These are phyloP conservation scores for Laterallus jamaicensis DNA, from an alignment of 2,113 vertebrate species.

Conservation along the genomic window DNA sequence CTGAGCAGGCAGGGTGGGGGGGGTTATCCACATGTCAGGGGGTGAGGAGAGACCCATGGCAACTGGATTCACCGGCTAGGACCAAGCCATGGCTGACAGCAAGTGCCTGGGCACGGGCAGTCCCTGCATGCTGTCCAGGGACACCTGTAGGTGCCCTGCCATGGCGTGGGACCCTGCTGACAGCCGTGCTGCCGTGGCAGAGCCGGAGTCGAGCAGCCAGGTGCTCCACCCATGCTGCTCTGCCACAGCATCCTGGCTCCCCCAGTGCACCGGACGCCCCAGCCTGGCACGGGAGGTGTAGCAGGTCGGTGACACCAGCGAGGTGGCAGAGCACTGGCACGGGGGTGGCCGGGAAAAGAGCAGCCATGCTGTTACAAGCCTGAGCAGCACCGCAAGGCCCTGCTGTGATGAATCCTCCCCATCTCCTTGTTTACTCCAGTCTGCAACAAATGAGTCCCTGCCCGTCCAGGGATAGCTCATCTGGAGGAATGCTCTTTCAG, in stretches of 20 bases:
- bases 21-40: constrained; percentile 84
- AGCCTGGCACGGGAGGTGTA: not conserved
- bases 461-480: constrained; percentile 58
- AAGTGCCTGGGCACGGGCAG: not conserved
- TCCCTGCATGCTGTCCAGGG: not conserved
- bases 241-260: rapidly evolving
- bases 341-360: not conserved
- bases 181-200: rapidly evolving
- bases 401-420: constrained; percentile 50
- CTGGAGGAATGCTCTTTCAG: constrained; percentile 72
- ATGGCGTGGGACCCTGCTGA: rapidly evolving
- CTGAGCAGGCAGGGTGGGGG: constrained; percentile 61
- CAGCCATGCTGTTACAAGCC: not conserved
- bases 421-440: constrained; percentile 68
- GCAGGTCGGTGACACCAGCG: rapidly evolving
- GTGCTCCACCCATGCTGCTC: not conserved
- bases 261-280: not conserved
- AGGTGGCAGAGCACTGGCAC: not conserved
- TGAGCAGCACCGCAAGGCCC: rapidly evolving
- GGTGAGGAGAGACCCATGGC: constrained; percentile 77
- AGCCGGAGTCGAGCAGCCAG: not conserved
- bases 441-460: constrained; percentile 76
- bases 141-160: not conserved
- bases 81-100: not conserved
- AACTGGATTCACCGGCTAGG: not conserved